Conservation (phyloP, 1,140 invertebrate genomes). For the Belonocnema kinseyi region DNA sequence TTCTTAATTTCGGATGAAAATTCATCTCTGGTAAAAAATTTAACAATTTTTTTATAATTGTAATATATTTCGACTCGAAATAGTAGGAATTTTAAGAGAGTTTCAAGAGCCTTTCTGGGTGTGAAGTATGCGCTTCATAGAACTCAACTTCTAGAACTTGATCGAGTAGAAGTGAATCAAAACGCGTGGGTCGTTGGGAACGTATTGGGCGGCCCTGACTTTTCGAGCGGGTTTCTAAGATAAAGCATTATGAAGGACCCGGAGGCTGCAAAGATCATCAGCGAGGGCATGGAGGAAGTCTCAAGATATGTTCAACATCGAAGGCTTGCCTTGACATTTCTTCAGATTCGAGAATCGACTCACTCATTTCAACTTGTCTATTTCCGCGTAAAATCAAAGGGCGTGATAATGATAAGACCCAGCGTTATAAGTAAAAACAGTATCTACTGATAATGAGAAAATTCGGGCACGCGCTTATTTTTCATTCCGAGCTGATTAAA, state of each 20-base stretch:
- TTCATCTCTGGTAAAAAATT: too few species aligned
- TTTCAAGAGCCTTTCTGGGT: too few species aligned
- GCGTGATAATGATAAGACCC: neutral
- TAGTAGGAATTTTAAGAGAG: too few species aligned
- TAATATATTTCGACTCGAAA: too few species aligned
- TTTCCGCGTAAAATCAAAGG: neutral
- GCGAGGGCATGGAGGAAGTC: neutral
- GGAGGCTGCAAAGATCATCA: neutral
- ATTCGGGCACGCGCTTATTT: neutral
- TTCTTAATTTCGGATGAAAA: too few species aligned
- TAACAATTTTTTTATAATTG: too few species aligned
- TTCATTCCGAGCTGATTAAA: neutral
- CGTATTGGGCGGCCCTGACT: slow-evolving; percentile 5
- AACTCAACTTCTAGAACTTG: neutral
- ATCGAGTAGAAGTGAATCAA: neutral
- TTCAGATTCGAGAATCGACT: neutral
- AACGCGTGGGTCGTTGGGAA: neutral
- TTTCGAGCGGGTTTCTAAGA: neutral
- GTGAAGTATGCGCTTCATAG: neutral
- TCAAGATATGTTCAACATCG: neutral
- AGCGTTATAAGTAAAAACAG: neutral
- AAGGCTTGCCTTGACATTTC: slow-evolving; percentile 14
- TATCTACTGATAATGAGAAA: neutral
- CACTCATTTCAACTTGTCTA: too few species aligned
- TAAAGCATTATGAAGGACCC: neutral